phyloP scores from a whole-genome alignment of 1,140 invertebrate species.

The Drosophila arawakana region DNA sequence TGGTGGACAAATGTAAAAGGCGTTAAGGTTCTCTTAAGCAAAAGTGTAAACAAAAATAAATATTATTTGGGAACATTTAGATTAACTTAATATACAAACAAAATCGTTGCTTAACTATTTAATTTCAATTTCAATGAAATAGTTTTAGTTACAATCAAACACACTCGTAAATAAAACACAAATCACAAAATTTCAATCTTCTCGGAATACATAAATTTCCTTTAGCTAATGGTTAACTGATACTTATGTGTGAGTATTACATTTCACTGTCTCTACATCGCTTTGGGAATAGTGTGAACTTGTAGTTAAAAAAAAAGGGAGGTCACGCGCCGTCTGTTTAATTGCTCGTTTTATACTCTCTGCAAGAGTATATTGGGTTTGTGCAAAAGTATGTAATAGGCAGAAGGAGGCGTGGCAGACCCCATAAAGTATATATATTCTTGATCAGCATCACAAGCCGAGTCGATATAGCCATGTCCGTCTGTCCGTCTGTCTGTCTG shows the following conservation, averaged over 20 bases:
- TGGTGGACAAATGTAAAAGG: slow-evolving; percentile 9
- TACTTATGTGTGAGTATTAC: not conserved
- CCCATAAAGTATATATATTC: no score
- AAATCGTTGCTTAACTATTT: slow-evolving; percentile 53
- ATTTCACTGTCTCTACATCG: no score
- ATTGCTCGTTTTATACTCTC: no score
- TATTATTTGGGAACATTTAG: slow-evolving; percentile 32
- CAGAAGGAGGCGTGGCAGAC: no score
- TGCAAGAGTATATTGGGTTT: no score
- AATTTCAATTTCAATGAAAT: slow-evolving; percentile 52
- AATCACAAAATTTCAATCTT: not conserved
- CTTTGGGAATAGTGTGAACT: no score
- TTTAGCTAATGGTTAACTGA: not conserved
- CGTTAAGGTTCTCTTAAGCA: slow-evolving; percentile 24
- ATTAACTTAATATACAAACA: slow-evolving; percentile 39
- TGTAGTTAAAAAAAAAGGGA: no score
- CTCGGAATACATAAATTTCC: slow-evolving; percentile 1
- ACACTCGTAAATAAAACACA: slow-evolving; percentile 32
- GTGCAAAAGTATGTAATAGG: no score
- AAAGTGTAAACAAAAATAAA: slow-evolving; percentile 27
- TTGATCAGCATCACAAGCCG: no score
- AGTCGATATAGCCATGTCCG: no score
- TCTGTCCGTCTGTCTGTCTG: no score
- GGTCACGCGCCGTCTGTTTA: no score
- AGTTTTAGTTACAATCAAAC: slow-evolving; percentile 48